phyloP scores from a whole-genome alignment of 1,140 invertebrate species.

The Conus betulinus region DNA sequence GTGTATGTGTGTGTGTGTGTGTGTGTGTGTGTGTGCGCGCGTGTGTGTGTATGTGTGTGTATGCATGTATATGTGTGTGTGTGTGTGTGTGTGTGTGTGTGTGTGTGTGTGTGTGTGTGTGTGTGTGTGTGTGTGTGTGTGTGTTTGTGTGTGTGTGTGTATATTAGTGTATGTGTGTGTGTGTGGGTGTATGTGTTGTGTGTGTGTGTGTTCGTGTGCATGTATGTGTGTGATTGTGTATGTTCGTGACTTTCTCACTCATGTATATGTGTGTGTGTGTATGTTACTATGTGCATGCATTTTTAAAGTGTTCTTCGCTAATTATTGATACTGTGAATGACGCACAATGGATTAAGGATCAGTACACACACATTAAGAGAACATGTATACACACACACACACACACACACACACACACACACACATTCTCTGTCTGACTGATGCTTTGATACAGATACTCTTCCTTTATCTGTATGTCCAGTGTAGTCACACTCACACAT shows the following conservation, averaged over 20 bases:
- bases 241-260: not conserved
- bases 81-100: not conserved
- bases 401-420: too few species aligned
- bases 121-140: not conserved
- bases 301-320: not conserved
- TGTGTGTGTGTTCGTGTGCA: not conserved
- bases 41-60: not conserved
- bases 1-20: not conserved
- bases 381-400: too few species aligned
- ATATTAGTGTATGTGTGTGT: not conserved
- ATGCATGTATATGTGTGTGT: not conserved
- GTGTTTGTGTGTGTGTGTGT: not conserved
- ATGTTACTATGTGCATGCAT: not conserved
- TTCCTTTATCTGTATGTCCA: too few species aligned
- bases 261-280: not conserved
- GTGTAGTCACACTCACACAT: too few species aligned
- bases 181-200: not conserved
- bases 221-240: not conserved
- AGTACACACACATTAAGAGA: too few species aligned
- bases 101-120: not conserved
- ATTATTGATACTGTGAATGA: too few species aligned
- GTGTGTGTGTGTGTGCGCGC: not conserved
- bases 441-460: too few species aligned
- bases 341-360: too few species aligned
- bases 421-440: too few species aligned